These are phyloP conservation scores for Aethina tumida DNA, from an alignment of 1,140 invertebrate species.

Conservation along the genomic window DNA sequence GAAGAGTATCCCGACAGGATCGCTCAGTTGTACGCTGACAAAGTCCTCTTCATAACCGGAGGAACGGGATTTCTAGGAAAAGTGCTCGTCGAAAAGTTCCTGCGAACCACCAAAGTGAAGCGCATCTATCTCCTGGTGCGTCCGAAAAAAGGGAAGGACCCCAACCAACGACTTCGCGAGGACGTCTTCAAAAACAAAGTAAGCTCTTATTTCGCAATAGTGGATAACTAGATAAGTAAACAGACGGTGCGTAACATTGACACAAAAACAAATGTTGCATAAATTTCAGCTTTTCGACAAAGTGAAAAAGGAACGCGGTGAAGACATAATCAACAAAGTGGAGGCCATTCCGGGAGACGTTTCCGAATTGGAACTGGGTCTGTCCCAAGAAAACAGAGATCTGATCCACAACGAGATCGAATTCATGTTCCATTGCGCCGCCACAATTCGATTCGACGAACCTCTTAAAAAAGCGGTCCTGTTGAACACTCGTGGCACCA, in stretches of 20 bases:
- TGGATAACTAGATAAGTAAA: background rate
- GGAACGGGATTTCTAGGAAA: slow-evolving; percentile 83
- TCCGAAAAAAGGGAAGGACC: slow-evolving; percentile 63
- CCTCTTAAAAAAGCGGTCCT: slow-evolving; percentile 49
- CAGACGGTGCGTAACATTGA: too few relatives aligned
- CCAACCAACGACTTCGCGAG: slow-evolving; percentile 34
- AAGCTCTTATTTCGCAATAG: background rate
- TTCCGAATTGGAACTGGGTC: slow-evolving; percentile 43
- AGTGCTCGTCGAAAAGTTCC: slow-evolving; percentile 78
- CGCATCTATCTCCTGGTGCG: slow-evolving; percentile 73
- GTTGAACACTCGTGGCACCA: slow-evolving; percentile 46
- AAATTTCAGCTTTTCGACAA: slow-evolving; percentile 21
- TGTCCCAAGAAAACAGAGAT: slow-evolving; percentile 36
- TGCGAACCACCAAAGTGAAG: slow-evolving; percentile 58
- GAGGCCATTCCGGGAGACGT: slow-evolving; percentile 74
- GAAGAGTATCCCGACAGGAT: slow-evolving; percentile 43
- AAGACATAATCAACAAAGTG: slow-evolving; percentile 47
- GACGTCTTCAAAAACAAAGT: background rate
- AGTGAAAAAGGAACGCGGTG: slow-evolving; percentile 19
- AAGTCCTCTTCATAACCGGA: slow-evolving; percentile 50
- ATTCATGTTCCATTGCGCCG: slow-evolving; percentile 57
- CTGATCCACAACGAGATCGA: slow-evolving; percentile 44
- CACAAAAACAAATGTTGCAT: background rate
- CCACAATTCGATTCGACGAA: slow-evolving; percentile 59
- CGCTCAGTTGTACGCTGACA: slow-evolving; percentile 40